Evolutionary conservation across 2,888 invertebrate species (phyloP).

Genomic region (Lydus trimaculatus): DNA sequence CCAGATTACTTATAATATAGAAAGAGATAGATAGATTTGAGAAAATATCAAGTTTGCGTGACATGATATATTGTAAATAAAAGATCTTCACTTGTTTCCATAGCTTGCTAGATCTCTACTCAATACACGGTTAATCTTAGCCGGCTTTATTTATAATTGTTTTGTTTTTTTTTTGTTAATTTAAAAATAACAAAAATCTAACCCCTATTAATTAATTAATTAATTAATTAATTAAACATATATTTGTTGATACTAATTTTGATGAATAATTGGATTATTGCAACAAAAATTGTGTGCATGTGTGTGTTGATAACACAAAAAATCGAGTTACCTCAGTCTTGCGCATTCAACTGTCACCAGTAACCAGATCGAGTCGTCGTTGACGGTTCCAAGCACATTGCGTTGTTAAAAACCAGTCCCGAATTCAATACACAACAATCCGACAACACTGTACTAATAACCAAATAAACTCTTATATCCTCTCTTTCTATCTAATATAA

Average conservation of each 20-base stretch:
- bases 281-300: not conserved
- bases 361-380: conserved; percentile 37
- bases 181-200: no score
- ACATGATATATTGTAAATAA: conserved; percentile 46
- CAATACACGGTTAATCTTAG: no score
- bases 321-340: conserved; percentile 54
- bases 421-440: conserved; percentile 36
- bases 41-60: conserved; percentile 34
- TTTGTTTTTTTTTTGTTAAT: not conserved
- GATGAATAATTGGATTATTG: no score
- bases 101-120: conserved; percentile 4
- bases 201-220: no score
- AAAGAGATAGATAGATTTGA: not conserved
- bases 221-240: no score
- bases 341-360: conserved; percentile 55
- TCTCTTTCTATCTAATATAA: not conserved
- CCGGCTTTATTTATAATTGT: conserved; percentile 18
- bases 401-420: conserved; percentile 42
- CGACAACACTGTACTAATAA: conserved; percentile 38
- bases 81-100: conserved; percentile 31
- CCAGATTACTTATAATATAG: not conserved
- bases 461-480: not conserved
- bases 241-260: no score
- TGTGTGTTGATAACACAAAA: conserved; percentile 28
- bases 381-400: conserved; percentile 39